Evolutionary conservation across 1,140 invertebrate species (phyloP).

Genomic region (Papilio polytes): DNA sequence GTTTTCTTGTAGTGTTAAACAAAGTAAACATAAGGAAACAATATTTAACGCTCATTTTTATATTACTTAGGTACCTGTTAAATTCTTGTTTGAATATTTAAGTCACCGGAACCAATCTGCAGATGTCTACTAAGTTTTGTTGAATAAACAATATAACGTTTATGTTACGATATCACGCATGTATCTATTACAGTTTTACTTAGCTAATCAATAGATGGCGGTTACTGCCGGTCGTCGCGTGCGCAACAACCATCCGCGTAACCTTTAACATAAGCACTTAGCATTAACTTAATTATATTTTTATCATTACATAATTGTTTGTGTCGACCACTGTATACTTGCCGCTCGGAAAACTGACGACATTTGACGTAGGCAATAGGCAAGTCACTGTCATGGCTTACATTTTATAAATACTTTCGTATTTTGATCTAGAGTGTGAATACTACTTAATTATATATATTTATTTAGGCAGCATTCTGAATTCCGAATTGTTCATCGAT

Average conservation of each 20-base stretch:
- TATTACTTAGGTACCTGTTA: no score
- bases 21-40: no score
- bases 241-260: not conserved
- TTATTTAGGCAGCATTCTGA: not conserved
- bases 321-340: not conserved
- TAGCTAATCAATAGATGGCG: not conserved
- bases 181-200: not conserved
- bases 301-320: not conserved
- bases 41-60: no score
- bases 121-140: no score
- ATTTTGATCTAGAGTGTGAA: not conserved
- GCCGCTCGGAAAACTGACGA: not conserved
- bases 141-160: not conserved
- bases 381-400: not conserved
- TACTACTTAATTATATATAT: not conserved
- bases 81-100: no score
- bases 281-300: constrained; percentile 1
- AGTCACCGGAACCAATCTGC: no score
- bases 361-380: not conserved
- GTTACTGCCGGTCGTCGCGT: not conserved
- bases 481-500: not conserved
- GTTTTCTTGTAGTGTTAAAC: no score
- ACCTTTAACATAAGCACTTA: not conserved
- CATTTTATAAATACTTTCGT: not conserved
- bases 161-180: constrained; percentile 3